Conservation (phyloP, 2,113 vertebrate species). For the Ceratotherium simum region DNA sequence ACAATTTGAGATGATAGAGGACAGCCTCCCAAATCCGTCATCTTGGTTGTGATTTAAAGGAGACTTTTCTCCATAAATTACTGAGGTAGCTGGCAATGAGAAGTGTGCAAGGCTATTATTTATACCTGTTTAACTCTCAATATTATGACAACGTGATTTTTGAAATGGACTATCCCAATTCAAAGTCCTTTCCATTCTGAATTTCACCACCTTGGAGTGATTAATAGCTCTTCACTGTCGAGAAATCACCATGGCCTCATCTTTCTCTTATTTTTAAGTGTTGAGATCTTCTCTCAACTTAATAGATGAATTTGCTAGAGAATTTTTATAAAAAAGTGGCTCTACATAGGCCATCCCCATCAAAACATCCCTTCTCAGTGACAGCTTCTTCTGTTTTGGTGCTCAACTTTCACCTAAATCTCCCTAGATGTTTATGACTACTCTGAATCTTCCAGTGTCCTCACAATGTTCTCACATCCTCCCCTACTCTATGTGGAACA, state of each 20-base stretch:
- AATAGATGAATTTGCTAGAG: constrained; percentile 45
- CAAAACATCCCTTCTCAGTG: neutral
- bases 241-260: constrained; percentile 48
- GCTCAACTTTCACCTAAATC: neutral
- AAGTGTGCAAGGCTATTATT: constrained; percentile 59
- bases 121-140: constrained; percentile 66
- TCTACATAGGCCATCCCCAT: neutral
- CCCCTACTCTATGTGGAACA: neutral
- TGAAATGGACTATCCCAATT: constrained; percentile 53
- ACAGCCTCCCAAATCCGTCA: constrained; percentile 61
- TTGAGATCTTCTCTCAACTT: constrained; percentile 41
- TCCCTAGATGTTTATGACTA: neutral
- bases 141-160: constrained; percentile 69
- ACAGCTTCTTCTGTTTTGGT: neutral
- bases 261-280: constrained; percentile 58
- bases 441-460: neutral
- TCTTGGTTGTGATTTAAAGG: constrained; percentile 78
- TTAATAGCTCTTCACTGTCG: constrained; percentile 59
- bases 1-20: constrained; percentile 79
- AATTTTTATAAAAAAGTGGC: neutral
- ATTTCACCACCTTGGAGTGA: constrained; percentile 51
- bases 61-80: constrained; percentile 79
- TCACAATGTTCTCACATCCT: neutral
- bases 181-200: constrained; percentile 38
- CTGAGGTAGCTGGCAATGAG: constrained; percentile 51